Percentiles rank a stretch among this genome's conserved stretches.
Evolutionary conservation across 1,140 invertebrate genomes (phyloP).

Genomic region (Papilio polyxenes): DNA sequence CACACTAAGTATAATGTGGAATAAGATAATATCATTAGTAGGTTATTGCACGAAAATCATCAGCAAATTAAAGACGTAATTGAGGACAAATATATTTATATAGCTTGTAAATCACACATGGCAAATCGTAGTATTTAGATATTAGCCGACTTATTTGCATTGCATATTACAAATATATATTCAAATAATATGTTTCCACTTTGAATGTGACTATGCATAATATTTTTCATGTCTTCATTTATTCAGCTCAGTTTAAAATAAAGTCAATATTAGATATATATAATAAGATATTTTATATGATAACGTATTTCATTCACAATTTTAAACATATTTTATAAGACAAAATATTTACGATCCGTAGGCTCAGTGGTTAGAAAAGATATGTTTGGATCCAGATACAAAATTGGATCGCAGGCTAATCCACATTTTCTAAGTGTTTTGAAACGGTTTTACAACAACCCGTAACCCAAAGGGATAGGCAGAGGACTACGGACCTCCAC

Average conservation of each 20-base stretch:
- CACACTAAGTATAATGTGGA: too few species aligned
- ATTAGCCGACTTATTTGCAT: not conserved
- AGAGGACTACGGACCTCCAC: too few species aligned
- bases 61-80: not conserved
- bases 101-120: not conserved
- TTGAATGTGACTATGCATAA: not conserved
- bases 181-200: not conserved
- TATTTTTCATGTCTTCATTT: not conserved
- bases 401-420: too few species aligned
- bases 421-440: too few species aligned
- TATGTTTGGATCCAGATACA: too few species aligned
- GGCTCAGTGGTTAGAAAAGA: too few species aligned
- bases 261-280: not conserved
- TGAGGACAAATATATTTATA: not conserved
- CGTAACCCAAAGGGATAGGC: too few species aligned
- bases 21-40: not conserved
- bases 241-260: not conserved
- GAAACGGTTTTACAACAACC: too few species aligned
- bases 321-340: too few species aligned
- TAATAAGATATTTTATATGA: too few species aligned
- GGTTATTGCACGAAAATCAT: not conserved
- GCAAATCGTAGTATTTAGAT: not conserved
- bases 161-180: not conserved
- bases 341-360: too few species aligned
- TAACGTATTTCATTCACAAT: not conserved